Evolutionary conservation across 2,113 vertebrate species (phyloP).

Genomic region (Gasterosteus nipponicus): DNA sequence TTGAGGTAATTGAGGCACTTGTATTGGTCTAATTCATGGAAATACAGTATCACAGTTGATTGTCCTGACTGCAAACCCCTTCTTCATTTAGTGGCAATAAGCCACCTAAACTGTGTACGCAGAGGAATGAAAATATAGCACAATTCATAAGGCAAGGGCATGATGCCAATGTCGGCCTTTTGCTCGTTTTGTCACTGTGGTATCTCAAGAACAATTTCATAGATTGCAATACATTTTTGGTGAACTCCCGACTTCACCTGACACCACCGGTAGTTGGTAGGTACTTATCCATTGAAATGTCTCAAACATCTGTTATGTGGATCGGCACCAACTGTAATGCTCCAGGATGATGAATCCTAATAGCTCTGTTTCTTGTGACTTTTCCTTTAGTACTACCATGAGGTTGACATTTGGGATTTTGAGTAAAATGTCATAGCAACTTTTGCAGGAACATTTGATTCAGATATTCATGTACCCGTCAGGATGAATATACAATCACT

Average conservation of each 20-base stretch:
- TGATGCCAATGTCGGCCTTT: not conserved
- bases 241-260: not conserved
- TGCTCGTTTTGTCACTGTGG: not conserved
- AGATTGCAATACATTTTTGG: not conserved
- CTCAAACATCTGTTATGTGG: too few relatives aligned
- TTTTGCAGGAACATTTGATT: not conserved
- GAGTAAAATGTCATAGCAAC: not conserved
- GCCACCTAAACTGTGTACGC: not conserved
- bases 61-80: slow-evolving; percentile 9
- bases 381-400: not conserved
- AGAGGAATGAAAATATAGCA: not conserved
- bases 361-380: not conserved
- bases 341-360: not conserved
- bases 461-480: not conserved
- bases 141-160: not conserved
- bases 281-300: not conserved
- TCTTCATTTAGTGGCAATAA: slow-evolving; percentile 10
- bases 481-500: not conserved
- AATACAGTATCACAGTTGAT: slow-evolving; percentile 20
- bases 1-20: slow-evolving; percentile 38
- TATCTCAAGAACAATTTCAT: not conserved
- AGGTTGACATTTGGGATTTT: slow-evolving; percentile 2
- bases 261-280: not conserved
- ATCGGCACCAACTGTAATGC: not conserved
- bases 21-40: slow-evolving; percentile 31